Percentiles rank a stretch among this genome's conserved stretches.
Conservation (phyloP, 2,888 invertebrate species). For the Rhagonycha fulva region DNA sequence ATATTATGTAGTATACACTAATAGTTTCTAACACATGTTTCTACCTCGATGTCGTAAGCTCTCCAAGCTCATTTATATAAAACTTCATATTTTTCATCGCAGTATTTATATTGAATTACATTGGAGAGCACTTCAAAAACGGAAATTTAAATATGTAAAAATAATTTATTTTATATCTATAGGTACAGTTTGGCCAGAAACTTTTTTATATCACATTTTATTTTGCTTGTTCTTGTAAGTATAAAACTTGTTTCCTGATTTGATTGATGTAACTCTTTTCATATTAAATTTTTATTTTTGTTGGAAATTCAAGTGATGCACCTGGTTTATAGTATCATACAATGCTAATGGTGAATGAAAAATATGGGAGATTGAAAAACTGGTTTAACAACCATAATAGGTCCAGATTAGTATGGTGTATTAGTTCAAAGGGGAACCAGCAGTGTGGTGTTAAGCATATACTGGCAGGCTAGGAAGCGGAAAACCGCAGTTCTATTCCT, state of each 20-base stretch:
- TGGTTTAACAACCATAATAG: too few species aligned
- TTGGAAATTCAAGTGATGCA: too few species aligned
- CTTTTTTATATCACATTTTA: background rate
- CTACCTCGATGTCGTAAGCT: background rate
- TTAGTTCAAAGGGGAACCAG: too few species aligned
- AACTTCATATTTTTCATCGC: background rate
- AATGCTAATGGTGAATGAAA: too few species aligned
- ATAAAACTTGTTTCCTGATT: background rate
- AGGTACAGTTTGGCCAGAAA: background rate
- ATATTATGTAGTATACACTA: background rate
- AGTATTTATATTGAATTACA: background rate
- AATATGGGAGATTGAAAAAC: too few species aligned
- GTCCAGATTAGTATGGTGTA: too few species aligned
- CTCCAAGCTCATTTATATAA: background rate
- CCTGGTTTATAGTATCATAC: too few species aligned
- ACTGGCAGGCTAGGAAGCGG: too few species aligned
- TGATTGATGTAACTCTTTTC: background rate
- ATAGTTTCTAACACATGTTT: background rate
- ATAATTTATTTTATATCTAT: background rate
- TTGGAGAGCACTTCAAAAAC: background rate
- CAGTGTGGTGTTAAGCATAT: too few species aligned
- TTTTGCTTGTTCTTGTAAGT: background rate
- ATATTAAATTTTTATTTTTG: background rate
- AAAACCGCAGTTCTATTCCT: too few species aligned
- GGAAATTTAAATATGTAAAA: background rate